Base-by-base conservation (phyloP, 1,140 invertebrate genomes). In the Hypsibius dujardini region DNA sequence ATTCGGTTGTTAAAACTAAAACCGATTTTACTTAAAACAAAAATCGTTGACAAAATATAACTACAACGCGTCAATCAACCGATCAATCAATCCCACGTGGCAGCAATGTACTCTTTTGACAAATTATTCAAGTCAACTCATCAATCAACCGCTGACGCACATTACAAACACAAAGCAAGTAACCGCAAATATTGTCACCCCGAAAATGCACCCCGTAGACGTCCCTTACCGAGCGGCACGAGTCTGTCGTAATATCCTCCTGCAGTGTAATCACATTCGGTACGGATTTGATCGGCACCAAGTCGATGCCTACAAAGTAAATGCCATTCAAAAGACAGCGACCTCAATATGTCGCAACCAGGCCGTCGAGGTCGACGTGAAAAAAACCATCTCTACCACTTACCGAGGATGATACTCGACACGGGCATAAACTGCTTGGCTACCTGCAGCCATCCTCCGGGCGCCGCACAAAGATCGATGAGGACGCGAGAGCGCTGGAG, bases 391-490 rank as follows among this genome's bases (percentile, higher is more conserved):
- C 7, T n/a, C 7, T n/a, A 56, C 7, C 70, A 67, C 78, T 76
- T 79, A 83, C 86, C 87, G 71, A 98, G 84, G 2, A 98, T 90
- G 59, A 98, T 82, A 77, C 92, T 95, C 0, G 94, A 96, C 0
- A 97, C 85, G 0, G 95, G 95, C 90, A 98, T 98, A 79, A 95
- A 92, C 78, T 98, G 87, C 76, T 89, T 87, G 59, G 94, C 95
- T n/a, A 98, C 95, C 83, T 99, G 96, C 86, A 98, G 92, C 96
- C 96, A 99, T 76, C 96, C 95, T 79, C 96, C 96, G 2, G 96
- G 96, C 2, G 96, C 96, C 40, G 96, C 96, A 82, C 96, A 99
- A 56, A 99, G 82, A 85, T 99, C 96, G 74, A 99, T 86, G 74
- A 93, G 89, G 83, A 98, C 92, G 84, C 90, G 84, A 7, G 93